Evolutionary conservation across 2,113 vertebrate species (phyloP).

Genomic region (Rhea pennata): DNA sequence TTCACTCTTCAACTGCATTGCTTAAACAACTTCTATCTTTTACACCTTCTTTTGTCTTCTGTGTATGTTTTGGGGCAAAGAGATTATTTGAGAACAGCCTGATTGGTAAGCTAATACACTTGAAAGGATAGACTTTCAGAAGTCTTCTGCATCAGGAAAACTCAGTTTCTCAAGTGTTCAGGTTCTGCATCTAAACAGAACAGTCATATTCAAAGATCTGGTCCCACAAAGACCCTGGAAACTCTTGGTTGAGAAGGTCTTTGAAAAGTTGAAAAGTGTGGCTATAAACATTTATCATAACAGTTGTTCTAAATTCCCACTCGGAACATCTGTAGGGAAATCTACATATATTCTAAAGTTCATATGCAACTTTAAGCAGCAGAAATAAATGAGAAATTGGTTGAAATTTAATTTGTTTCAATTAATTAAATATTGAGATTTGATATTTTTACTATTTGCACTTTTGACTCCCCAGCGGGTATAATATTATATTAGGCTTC

Average conservation of each 20-base stretch:
- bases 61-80: background rate
- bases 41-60: background rate
- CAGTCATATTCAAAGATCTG: background rate
- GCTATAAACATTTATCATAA: background rate
- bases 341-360: slow-evolving; percentile 13
- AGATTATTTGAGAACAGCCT: background rate
- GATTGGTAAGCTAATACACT: background rate
- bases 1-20: background rate
- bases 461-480: slow-evolving; percentile 74
- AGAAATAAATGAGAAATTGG: slow-evolving; percentile 32
- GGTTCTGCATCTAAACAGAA: background rate
- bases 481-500: slow-evolving; percentile 81
- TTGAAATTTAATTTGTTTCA: slow-evolving; percentile 56
- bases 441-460: slow-evolving; percentile 62
- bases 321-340: background rate
- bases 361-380: background rate
- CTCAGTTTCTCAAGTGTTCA: background rate
- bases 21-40: background rate
- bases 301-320: background rate
- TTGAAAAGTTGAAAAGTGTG: background rate
- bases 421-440: slow-evolving; percentile 67
- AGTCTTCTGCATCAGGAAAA: background rate
- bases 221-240: background rate
- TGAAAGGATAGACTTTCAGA: background rate
- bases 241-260: background rate